Evolutionary conservation across 1,140 invertebrate genomes (phyloP), one percentile per base, ranked within the genome.

Genomic region (Caerostris darwini): DNA sequence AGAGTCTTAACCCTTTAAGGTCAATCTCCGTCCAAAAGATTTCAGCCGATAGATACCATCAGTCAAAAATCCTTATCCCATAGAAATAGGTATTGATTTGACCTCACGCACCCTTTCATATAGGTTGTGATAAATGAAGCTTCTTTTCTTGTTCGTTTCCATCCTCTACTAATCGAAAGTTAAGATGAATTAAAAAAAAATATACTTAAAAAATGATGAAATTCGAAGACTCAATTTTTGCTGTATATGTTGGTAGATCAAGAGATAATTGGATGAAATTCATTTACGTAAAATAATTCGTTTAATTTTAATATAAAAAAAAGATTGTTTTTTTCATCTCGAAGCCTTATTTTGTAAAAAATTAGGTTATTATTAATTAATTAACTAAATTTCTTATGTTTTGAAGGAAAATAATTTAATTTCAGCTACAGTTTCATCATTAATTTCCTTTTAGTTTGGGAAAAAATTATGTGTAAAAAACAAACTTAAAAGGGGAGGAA

Each of bases 1-100:
- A 87, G 77, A 91, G 57, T 56, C 81, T 67, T 56, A 86, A 77
- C 59, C 81, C 61, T 85, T 85, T 67, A 34, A 8, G 71, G 82
- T 92, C 81, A 92, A 92, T 85, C 91, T 53, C 50, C 82, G 56
- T 85, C 7, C 61, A 12, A 86, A 92, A 92, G 91, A 92, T 92
- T 85, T 85, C 8, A 34, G 19, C 91, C 57, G 91, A 92, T 92
- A 92, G 59, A 92, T 50, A 69, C 82, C 91, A 92, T 92, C 91
- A 69, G 58, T 92, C 81, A 92, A 64, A 92, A 92, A 67, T 92
- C 57, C 89, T 81, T 90, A 64, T 77, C 54, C 90, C 54, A 90
- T 19, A 59, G 19, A 61, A 91, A 91, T 59, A 58, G 90, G 7
- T 91, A 91, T 83, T 91, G 90, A 83, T 69, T 91, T 91, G 77